Evolutionary conservation across 2,888 invertebrate genomes (phyloP).

Genomic region (Drosophila seclusa): DNA sequence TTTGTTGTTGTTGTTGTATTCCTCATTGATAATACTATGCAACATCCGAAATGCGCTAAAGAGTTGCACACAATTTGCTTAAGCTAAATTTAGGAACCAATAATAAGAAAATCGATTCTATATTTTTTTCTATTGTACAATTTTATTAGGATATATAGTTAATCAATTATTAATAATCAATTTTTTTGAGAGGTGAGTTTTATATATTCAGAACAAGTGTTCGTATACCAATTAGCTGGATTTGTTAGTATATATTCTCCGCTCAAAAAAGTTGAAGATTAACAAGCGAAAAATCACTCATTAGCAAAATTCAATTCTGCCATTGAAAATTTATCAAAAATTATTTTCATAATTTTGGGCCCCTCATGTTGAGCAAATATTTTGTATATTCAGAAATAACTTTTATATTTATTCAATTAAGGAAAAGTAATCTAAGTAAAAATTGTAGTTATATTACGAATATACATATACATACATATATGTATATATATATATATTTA

Average conservation of each 20-base stretch:
- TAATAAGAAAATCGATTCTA: neutral
- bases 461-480: slow-evolving; percentile 8
- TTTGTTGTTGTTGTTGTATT: slow-evolving; percentile 14
- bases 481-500: slow-evolving; percentile 7
- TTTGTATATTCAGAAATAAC: slow-evolving; percentile 38
- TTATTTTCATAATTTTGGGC: neutral
- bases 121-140: slow-evolving; percentile 1
- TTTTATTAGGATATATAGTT: neutral
- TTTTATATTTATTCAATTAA: slow-evolving; percentile 25
- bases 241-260: neutral
- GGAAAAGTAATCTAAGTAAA: slow-evolving; percentile 26
- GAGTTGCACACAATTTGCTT: neutral
- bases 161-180: neutral
- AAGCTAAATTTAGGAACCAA: neutral
- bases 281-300: neutral
- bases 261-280: neutral
- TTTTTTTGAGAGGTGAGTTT: neutral
- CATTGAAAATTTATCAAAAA: neutral
- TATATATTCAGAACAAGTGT: neutral
- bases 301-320: neutral
- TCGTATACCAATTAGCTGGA: neutral
- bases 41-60: neutral
- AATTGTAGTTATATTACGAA: slow-evolving; percentile 13
- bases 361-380: slow-evolving; percentile 20
- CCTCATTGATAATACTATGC: slow-evolving; percentile 11